Conservation (phyloP, 2,888 invertebrate genomes). For the Chesias legatella region DNA sequence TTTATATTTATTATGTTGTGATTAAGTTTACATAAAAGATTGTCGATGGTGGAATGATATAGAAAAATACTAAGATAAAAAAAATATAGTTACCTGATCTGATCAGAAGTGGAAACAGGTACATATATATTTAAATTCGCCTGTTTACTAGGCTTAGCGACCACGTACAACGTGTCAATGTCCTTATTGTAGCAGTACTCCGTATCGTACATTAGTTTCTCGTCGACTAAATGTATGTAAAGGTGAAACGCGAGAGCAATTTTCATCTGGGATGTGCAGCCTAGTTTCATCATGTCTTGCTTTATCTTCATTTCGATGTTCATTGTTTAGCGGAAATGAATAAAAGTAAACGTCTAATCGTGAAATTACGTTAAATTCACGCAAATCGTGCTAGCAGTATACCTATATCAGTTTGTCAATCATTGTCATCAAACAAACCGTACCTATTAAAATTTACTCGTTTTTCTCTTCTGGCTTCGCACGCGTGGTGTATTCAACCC, state of each 20-base stretch:
- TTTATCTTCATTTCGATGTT: conserved; percentile 68
- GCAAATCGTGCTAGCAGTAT: too few relatives aligned
- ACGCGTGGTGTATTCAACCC: too few relatives aligned
- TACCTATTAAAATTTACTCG: too few relatives aligned
- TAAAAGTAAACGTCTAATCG: neutral
- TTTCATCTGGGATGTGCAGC: conserved; percentile 61
- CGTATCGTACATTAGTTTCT: conserved; percentile 72
- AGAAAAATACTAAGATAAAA: too few relatives aligned
- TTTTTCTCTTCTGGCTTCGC: too few relatives aligned
- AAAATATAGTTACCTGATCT: conserved; percentile 8
- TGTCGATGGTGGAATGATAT: too few relatives aligned
- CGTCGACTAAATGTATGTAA: conserved; percentile 67
- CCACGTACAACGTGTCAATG: conserved; percentile 64
- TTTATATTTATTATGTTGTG: too few relatives aligned
- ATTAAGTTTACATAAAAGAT: too few relatives aligned
- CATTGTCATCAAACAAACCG: too few relatives aligned
- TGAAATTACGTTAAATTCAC: too few relatives aligned
- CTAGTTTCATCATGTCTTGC: conserved; percentile 66
- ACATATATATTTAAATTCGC: conserved; percentile 70
- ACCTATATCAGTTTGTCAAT: too few relatives aligned
- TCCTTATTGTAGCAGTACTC: conserved; percentile 72
- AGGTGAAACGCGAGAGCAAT: conserved; percentile 64
- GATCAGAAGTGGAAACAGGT: conserved; percentile 42
- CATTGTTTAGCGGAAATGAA: conserved; percentile 34
- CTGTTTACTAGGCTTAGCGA: conserved; percentile 59